phyloP scores from a whole-genome alignment of 1,140 invertebrate species.

The Drosophila mauritiana region DNA sequence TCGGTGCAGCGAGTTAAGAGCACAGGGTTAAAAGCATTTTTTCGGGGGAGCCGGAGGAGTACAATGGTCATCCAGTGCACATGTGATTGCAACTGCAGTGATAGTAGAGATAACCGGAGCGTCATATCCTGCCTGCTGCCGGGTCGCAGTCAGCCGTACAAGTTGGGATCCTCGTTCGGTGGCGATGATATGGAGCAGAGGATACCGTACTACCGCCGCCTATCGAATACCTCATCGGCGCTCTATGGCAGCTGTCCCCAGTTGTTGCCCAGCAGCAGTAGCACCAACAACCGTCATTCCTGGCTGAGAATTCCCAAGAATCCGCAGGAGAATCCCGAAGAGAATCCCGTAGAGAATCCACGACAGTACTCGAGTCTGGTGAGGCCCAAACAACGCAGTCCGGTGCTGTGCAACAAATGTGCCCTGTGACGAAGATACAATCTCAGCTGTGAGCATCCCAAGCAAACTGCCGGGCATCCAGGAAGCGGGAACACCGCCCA shows the following conservation, averaged over 20 bases:
- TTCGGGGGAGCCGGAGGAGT: constrained; percentile 11
- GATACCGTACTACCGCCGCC: constrained; percentile 70
- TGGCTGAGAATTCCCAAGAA: constrained; percentile 23
- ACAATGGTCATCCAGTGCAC: constrained; percentile 82
- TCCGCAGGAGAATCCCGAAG: background rate
- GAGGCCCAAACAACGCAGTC: constrained; percentile 55
- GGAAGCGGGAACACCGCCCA: background rate
- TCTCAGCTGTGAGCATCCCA: constrained; percentile 79
- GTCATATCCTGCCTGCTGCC: constrained; percentile 65
- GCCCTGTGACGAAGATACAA: constrained; percentile 84
- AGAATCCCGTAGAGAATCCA: background rate
- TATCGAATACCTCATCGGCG: constrained; percentile 79
- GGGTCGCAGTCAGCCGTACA: constrained; percentile 36
- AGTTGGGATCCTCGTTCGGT: constrained; percentile 36
- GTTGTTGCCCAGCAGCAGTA: constrained; percentile 41
- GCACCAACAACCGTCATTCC: constrained; percentile 19
- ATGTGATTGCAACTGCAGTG: constrained; percentile 83
- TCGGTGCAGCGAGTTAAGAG: background rate
- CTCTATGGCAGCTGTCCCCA: constrained; percentile 82
- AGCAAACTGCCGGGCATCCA: constrained; percentile 2
- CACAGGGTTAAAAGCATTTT: constrained; percentile 11
- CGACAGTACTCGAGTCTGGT: constrained; percentile 65
- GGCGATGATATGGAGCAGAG: constrained; percentile 77
- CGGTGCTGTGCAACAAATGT: constrained; percentile 79
- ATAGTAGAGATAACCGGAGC: constrained; percentile 75